Evolutionary conservation across 2,113 vertebrate species (phyloP), one percentile per base, ranked within the genome.

Genomic region (Ctenodactylus gundi): DNA sequence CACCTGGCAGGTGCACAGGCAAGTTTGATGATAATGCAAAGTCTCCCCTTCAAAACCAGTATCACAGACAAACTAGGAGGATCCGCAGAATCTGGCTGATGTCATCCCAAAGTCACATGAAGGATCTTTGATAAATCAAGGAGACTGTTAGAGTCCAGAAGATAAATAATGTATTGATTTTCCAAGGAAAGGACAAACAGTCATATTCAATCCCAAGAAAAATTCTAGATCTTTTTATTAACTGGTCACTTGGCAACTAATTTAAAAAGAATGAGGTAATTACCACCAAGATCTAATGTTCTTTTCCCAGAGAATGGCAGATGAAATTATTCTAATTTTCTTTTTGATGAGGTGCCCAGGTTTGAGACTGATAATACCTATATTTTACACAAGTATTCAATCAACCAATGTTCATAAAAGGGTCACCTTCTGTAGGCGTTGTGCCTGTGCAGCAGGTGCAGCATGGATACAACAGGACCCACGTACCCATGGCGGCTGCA

Each of bases 111-210:
- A 96, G 87, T 95, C 94, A 91, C 67, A 64, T 27, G 94, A 95
- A 95, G 85, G 87, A 85, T 80, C 70, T 95, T 23, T 73, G 90
- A 86, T 76, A 96, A 85, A 95, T 85, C 88, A 96, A 94, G 65
- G 70, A 81, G 93, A 94, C 70, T 64, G n/a, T 73, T 65, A 44
- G 77, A 82, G 68, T 70, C 49, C 77, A 90, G 88, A 95, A 93
- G 92, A 94, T 93, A 96, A 97, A 96, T 95, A 96, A 95, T n/a
- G 18, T 95, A 95, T 96, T 93, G 95, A 96, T 93, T 95, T 97
- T 88, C 90, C 51, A 88, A 96, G 90, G 57, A 94, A 94, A 88
- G 78, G 77, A 31, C n/a, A 92, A 94, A 75, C 20, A 36, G 41
- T 94, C 88, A 87, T 88, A 85, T 88, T 92, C 88, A 93, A 82